Evolutionary conservation across 2,888 invertebrate species (phyloP), one percentile per base, ranked within the genome.

Genomic region (Clivina fossor): DNA sequence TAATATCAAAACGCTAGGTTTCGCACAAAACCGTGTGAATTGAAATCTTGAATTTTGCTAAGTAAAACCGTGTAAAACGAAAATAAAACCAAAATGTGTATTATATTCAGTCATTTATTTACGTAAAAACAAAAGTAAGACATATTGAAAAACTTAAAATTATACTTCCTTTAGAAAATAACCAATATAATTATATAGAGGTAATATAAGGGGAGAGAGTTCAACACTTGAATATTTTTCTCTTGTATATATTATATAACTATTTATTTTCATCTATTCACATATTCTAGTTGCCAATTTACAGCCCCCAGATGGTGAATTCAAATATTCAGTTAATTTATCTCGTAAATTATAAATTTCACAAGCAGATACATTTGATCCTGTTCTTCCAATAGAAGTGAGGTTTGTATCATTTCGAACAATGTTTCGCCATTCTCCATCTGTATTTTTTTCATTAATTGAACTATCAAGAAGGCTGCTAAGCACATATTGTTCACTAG

Each of bases 301-400:
- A 44, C 44, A 28, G 13, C 2, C 3, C 44, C n/a, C 44, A 7
- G 44, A 7, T 5, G 13, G 15, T 16, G 44, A 44, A n/a, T 26
- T 30, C 11, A 44, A 44, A 44, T 44, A 44, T 26, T 44, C 44
- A 4, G 28, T n/a, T 44, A 44, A 16, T 26, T 13, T 30, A 16
- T 44, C 30, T n/a, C 44, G 26, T 24, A 44, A 11, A 26, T 44
- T 8, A 16, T 44, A 44, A n/a, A 44, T 18, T 4, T 26, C 44
- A 30, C 26, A 26, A n/a, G 44, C 13, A 15, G 44, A 26, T 13
- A 44, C 26, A 11, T 44, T 44, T 3, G 24, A 26, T 26, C 44
- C 30, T 5, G 26, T 8, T 44, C 28, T 44, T 15, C 44, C 19
- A 26, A 44, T 28, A 26, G 22, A 22, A 26, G 44, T 44, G 2